Conservation (phyloP, 2,888 invertebrate species). For the Rhimphoctona megacephalus region DNA sequence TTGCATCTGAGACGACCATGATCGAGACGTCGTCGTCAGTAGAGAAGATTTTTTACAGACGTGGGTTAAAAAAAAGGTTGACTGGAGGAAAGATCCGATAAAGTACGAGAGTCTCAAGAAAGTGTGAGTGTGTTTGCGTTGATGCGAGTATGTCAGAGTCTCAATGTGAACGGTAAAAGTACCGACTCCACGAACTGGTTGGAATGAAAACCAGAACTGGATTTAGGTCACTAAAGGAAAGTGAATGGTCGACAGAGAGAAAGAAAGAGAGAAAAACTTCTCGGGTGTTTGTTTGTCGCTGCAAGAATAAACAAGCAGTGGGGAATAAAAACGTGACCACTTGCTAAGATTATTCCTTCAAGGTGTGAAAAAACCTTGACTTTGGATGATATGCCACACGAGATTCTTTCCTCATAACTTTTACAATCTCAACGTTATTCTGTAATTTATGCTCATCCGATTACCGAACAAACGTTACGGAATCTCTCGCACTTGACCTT, state of each 20-base stretch:
- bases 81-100: not conserved
- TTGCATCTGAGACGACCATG: constrained; percentile 26
- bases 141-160: constrained; percentile 12
- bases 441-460: constrained; percentile 20
- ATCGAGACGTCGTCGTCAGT: not conserved
- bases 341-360: not conserved
- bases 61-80: not conserved
- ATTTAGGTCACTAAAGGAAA: constrained; percentile 80
- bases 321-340: not conserved
- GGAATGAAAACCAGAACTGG: constrained; percentile 72
- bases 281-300: constrained; percentile 8
- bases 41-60: constrained; percentile 67
- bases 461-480: constrained; percentile 22
- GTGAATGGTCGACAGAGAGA: constrained; percentile 75
- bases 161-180: constrained; percentile 74
- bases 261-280: not conserved
- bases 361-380: constrained; percentile 65
- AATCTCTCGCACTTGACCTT: constrained; percentile 2
- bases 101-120: constrained; percentile 23
- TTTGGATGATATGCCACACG: constrained; percentile 36
- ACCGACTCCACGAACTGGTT: constrained; percentile 59
- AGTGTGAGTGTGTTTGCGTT: not conserved
- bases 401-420: not conserved
- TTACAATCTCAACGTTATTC: constrained; percentile 20
- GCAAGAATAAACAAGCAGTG: constrained; percentile 11